Evolutionary conservation across 2,797 vertebrate genomes (phyloP).

Genomic region (Platyrinchus mystaceus): DNA sequence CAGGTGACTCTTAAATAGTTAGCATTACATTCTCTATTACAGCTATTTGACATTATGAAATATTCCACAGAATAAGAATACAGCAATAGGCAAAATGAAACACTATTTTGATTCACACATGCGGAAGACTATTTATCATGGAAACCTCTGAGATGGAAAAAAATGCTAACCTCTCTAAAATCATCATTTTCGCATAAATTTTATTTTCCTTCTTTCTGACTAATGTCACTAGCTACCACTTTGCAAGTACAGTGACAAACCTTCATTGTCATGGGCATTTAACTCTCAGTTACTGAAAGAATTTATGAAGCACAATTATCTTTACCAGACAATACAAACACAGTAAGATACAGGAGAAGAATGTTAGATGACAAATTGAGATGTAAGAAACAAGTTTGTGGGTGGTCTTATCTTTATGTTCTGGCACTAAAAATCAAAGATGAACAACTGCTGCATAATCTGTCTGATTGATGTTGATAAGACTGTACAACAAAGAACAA

Average conservation of each 20-base stretch:
- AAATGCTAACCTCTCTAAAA: background rate
- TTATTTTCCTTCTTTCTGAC: background rate
- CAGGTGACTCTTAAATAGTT: background rate
- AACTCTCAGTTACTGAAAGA: conserved; percentile 17
- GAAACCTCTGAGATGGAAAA: background rate
- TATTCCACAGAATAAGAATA: background rate
- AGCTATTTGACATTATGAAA: background rate
- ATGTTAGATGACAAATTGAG: conserved; percentile 11
- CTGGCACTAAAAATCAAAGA: background rate
- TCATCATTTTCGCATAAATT: background rate
- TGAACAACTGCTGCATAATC: background rate
- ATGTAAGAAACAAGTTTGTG: background rate
- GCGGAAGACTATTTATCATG: background rate
- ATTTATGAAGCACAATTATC: conserved; percentile 44
- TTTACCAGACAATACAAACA: conserved; percentile 25
- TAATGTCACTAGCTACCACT: background rate
- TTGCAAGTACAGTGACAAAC: background rate
- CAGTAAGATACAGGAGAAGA: background rate
- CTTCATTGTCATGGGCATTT: background rate
- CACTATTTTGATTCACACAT: background rate
- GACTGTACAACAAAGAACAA: background rate
- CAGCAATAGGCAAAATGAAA: background rate
- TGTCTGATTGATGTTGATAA: background rate
- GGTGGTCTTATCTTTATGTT: background rate
- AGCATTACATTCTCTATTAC: background rate